Percentiles rank a stretch among this genome's conserved stretches.
Conservation (phyloP, 1,140 invertebrate genomes). For the Drosophila ohnishii region DNA sequence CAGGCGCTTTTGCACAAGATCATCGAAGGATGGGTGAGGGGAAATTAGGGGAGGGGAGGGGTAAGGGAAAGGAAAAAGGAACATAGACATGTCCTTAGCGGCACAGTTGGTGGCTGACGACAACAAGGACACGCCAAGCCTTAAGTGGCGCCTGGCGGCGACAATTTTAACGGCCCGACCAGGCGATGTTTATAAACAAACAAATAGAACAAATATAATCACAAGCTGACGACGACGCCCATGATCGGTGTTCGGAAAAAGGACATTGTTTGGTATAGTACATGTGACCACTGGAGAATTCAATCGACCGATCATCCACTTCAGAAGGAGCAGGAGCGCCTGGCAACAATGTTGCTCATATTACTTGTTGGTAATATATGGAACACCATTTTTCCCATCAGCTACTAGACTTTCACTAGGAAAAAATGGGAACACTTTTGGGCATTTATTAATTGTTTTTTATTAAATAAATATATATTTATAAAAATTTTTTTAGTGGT, state of each 20-base stretch:
- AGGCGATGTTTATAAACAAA: conserved; percentile 70
- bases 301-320: conserved; percentile 53
- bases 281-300: conserved; percentile 21
- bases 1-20: conserved; percentile 65
- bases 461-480: too few species aligned
- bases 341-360: conserved; percentile 43
- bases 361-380: conserved; percentile 35
- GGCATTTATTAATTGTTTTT: too few species aligned
- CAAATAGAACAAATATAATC: conserved; percentile 35
- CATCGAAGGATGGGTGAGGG: conserved; percentile 11
- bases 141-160: conserved; percentile 64
- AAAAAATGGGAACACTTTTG: not conserved
- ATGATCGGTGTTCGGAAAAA: conserved; percentile 9
- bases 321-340: conserved; percentile 8
- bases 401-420: not conserved
- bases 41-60: not conserved
- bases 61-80: not conserved
- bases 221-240: conserved; percentile 22
- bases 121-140: conserved; percentile 49
- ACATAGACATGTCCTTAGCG: conserved; percentile 56
- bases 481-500: too few species aligned
- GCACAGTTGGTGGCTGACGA: conserved; percentile 75
- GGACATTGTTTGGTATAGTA: not conserved
- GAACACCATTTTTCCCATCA: not conserved
- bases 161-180: conserved; percentile 48